Evolutionary conservation across 2,797 vertebrate genomes (phyloP).

Genomic region (Yasuhikotakia modesta): DNA sequence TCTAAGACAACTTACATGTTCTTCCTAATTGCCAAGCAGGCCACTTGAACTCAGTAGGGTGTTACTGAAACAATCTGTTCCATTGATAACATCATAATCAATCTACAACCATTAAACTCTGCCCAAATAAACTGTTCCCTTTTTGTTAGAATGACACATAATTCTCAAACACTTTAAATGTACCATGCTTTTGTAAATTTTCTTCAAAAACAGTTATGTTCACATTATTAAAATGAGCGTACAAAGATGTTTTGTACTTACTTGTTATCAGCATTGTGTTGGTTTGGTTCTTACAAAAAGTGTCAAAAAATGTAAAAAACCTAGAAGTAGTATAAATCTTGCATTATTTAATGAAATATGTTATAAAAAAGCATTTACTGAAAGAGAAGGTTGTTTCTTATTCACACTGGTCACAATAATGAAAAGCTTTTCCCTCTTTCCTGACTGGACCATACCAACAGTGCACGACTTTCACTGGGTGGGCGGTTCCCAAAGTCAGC

Average conservation of each 20-base stretch:
- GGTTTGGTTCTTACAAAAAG: slow-evolving; percentile 8
- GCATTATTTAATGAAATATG: slow-evolving; percentile 30
- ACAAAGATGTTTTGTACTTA: slow-evolving; percentile 66
- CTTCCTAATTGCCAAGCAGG: slow-evolving; percentile 1
- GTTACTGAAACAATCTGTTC: slow-evolving; percentile 29
- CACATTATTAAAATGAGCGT: neutral
- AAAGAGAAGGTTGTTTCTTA: slow-evolving; percentile 44
- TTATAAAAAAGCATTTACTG: neutral
- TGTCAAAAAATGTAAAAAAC: neutral
- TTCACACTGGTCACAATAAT: slow-evolving; percentile 62
- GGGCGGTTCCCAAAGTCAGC: slow-evolving; percentile 49
- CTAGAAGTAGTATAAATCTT: slow-evolving; percentile 10
- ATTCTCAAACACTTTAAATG: neutral
- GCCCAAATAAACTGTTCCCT: neutral
- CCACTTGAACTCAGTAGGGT: slow-evolving; percentile 27
- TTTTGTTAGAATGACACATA: neutral
- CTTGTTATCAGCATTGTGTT: slow-evolving; percentile 76
- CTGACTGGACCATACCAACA: slow-evolving; percentile 65
- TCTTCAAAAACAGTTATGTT: neutral
- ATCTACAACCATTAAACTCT: neutral
- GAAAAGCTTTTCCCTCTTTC: slow-evolving; percentile 63
- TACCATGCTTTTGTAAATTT: neutral
- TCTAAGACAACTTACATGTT: slow-evolving; percentile 5
- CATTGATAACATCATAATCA: slow-evolving; percentile 21
- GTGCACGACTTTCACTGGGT: slow-evolving; percentile 32